These are phyloP conservation scores for Neoaliturus tenellus DNA, from an alignment of 2,888 invertebrate species.

Conservation along the genomic window DNA sequence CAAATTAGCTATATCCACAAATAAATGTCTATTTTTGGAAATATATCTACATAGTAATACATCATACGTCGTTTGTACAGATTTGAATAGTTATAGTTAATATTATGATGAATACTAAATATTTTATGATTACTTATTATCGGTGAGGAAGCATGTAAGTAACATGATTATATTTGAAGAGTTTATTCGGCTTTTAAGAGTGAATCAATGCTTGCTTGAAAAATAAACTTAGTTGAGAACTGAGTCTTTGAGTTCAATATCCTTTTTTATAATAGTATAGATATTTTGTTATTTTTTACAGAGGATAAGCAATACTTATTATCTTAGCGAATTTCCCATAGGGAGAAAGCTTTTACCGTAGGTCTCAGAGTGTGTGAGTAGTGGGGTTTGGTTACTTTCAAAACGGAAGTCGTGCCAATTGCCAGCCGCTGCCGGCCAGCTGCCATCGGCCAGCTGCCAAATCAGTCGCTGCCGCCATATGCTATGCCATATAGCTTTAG, in stretches of 20 bases:
- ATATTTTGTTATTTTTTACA: too few species aligned
- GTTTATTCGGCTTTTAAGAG: slow-evolving; percentile 38
- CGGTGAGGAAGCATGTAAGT: slow-evolving; percentile 9
- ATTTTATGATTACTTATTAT: slow-evolving; percentile 36
- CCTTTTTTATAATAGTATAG: too few species aligned
- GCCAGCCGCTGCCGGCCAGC: too few species aligned
- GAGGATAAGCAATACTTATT: too few species aligned
- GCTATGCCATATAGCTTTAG: too few species aligned
- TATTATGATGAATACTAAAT: slow-evolving; percentile 17
- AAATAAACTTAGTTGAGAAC: slow-evolving; percentile 36
- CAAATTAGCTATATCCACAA: slow-evolving; percentile 42
- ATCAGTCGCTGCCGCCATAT: too few species aligned
- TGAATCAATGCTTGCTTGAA: slow-evolving; percentile 44
- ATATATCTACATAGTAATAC: slow-evolving; percentile 47
- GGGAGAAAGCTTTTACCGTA: too few species aligned
- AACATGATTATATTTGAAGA: slow-evolving; percentile 16
- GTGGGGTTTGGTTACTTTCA: too few species aligned
- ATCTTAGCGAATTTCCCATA: too few species aligned
- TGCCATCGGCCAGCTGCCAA: too few species aligned
- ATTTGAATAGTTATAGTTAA: not conserved
- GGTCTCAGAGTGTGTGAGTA: too few species aligned
- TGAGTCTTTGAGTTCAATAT: not conserved
- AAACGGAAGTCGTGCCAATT: too few species aligned
- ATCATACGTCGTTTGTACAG: slow-evolving; percentile 19
- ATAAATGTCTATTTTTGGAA: slow-evolving; percentile 61